phyloP scores from a whole-genome alignment of 2,797 vertebrate genomes.

The Micromesistius poutassou region DNA sequence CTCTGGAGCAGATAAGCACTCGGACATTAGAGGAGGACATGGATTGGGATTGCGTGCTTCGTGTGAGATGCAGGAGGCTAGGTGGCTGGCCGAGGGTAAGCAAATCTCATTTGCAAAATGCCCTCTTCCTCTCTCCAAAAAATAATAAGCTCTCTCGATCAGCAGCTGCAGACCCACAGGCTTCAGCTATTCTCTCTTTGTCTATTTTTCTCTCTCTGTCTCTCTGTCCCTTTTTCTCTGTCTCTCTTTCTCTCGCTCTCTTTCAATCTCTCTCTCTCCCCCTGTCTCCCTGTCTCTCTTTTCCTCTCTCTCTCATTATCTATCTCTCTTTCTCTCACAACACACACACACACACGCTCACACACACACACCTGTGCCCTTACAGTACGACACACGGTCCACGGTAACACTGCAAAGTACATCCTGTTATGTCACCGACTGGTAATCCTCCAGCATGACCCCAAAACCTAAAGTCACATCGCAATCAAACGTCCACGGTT shows the following conservation, averaged over 20 bases:
- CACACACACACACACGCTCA: neutral
- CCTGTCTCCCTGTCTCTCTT: neutral
- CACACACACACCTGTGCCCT: neutral
- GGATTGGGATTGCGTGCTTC: slow-evolving; percentile 37
- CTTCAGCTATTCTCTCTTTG: slow-evolving; percentile 21
- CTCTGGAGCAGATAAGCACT: slow-evolving; percentile 11
- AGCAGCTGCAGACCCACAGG: slow-evolving; percentile 32
- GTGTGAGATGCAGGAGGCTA: slow-evolving; percentile 25
- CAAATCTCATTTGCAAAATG: slow-evolving; percentile 63
- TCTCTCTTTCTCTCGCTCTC: neutral
- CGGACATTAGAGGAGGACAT: neutral
- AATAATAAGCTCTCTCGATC: slow-evolving; percentile 1
- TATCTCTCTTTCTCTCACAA: neutral
- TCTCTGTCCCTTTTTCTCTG: neutral
- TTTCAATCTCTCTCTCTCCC: neutral
- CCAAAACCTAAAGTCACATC: neutral
- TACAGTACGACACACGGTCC: neutral
- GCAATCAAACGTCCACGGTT: neutral
- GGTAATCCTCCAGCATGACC: neutral
- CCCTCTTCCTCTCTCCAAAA: slow-evolving; percentile 40
- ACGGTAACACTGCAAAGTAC: neutral
- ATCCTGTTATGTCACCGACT: neutral
- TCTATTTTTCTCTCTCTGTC: neutral
- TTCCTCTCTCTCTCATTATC: neutral
- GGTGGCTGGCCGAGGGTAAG: slow-evolving; percentile 48